phyloP scores from a whole-genome alignment of 2,113 vertebrate genomes.

The Onychorhynchus coronatus region DNA sequence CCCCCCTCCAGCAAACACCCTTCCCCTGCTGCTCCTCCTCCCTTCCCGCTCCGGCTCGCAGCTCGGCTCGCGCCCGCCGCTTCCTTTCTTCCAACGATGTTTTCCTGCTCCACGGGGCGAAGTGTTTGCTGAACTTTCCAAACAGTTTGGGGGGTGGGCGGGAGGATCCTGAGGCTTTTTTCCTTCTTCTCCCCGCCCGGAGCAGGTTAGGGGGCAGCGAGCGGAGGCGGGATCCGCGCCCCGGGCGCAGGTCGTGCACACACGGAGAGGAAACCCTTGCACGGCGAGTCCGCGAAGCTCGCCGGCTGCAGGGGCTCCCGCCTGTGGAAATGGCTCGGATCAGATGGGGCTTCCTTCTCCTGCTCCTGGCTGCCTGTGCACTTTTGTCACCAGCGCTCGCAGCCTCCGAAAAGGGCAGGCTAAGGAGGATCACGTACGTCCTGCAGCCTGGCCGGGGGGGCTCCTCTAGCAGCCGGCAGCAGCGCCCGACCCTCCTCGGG shows the following conservation, averaged over 20 bases:
- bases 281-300: neutral
- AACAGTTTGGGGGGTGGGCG: neutral
- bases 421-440: constrained; percentile 83
- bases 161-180: neutral
- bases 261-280: neutral
- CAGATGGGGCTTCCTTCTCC: constrained; percentile 73
- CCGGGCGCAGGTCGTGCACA: neutral
- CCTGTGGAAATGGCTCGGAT: constrained; percentile 81
- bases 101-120: constrained; percentile 33
- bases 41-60: constrained; percentile 16
- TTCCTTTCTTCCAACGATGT: constrained; percentile 35
- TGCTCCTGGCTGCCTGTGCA: constrained; percentile 28
- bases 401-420: constrained; percentile 74
- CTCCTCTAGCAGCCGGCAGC: constrained; percentile 57
- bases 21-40: constrained; percentile 50
- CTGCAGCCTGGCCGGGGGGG: constrained; percentile 79
- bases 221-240: neutral
- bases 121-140: constrained; percentile 35
- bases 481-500: constrained; percentile 31
- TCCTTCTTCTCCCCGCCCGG: neutral
- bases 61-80: constrained; percentile 23
- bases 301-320: neutral
- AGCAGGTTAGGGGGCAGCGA: neutral
- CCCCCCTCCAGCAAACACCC: constrained; percentile 26
- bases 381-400: constrained; percentile 62